These are phyloP conservation scores for Ephestia elutella DNA, from an alignment of 1,140 invertebrate species.

Conservation along the genomic window DNA sequence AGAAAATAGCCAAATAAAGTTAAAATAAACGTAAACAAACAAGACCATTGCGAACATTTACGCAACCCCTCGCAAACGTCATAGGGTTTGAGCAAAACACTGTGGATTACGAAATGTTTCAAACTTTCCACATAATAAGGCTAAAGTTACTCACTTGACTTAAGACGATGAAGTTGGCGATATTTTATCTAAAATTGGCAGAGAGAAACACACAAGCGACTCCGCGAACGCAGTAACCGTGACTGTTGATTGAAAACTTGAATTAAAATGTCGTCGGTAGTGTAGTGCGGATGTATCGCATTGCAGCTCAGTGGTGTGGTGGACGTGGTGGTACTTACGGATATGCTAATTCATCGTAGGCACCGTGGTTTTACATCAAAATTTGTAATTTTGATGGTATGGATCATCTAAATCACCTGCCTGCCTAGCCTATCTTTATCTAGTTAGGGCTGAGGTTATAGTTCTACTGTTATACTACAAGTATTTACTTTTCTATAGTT, in stretches of 20 bases:
- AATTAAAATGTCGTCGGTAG: neutral
- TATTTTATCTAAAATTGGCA: neutral
- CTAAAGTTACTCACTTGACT: neutral
- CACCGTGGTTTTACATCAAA: too few species aligned
- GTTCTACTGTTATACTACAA: too few species aligned
- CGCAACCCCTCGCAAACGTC: neutral
- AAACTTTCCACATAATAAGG: too few species aligned
- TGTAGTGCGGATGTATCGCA: neutral
- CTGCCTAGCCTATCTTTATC: too few species aligned
- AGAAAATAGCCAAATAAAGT: too few species aligned
- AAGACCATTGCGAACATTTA: neutral
- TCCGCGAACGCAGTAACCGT: neutral
- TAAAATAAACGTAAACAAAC: neutral
- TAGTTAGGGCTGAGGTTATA: too few species aligned
- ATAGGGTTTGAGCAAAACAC: too few species aligned
- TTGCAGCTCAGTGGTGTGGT: neutral
- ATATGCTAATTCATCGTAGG: neutral
- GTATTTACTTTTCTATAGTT: too few species aligned
- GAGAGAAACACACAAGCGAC: neutral
- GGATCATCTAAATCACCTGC: too few species aligned
- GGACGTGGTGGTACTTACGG: neutral
- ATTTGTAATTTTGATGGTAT: too few species aligned
- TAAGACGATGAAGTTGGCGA: neutral
- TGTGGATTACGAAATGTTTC: too few species aligned
- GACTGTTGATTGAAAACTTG: neutral